Percentiles rank a stretch among this genome's conserved stretches.
Evolutionary conservation across 2,113 vertebrate species (phyloP).

Genomic region (Protobothrops flavoviridis): DNA sequence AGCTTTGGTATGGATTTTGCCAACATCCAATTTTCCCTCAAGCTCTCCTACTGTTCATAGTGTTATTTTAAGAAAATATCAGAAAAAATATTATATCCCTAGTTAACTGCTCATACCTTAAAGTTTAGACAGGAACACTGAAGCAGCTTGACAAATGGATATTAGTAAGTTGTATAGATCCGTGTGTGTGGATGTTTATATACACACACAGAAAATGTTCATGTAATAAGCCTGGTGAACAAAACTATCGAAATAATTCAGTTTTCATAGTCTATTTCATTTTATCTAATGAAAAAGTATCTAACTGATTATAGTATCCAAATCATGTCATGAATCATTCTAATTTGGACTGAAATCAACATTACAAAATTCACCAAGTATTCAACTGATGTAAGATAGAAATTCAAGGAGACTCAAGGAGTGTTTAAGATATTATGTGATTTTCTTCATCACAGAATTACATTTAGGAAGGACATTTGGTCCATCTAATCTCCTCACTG

Average conservation of each 20-base stretch:
- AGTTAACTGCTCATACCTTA: not conserved
- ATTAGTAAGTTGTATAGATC: not conserved
- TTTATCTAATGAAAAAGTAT: constrained; percentile 5
- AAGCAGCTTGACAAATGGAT: not conserved
- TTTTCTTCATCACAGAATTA: not conserved
- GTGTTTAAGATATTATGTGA: not conserved
- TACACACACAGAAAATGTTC: not conserved
- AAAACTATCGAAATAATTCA: not conserved
- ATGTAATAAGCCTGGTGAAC: not conserved
- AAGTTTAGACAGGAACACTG: accelerated
- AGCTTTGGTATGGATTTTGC: constrained; percentile 1
- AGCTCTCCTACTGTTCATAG: not conserved
- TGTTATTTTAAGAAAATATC: constrained; percentile 10
- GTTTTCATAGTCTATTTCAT: not conserved
- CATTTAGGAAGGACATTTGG: not conserved
- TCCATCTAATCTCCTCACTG: not conserved
- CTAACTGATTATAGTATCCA: not conserved
- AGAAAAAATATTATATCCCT: not conserved
- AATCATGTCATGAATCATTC: not conserved
- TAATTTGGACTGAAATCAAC: not conserved
- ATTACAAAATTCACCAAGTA: not conserved
- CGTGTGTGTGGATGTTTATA: not conserved
- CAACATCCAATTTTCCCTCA: constrained; percentile 6
- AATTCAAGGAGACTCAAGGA: not conserved
- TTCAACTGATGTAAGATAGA: not conserved